Base-by-base conservation (phyloP, 2,113 vertebrate species). In the Hipposideros armiger region DNA sequence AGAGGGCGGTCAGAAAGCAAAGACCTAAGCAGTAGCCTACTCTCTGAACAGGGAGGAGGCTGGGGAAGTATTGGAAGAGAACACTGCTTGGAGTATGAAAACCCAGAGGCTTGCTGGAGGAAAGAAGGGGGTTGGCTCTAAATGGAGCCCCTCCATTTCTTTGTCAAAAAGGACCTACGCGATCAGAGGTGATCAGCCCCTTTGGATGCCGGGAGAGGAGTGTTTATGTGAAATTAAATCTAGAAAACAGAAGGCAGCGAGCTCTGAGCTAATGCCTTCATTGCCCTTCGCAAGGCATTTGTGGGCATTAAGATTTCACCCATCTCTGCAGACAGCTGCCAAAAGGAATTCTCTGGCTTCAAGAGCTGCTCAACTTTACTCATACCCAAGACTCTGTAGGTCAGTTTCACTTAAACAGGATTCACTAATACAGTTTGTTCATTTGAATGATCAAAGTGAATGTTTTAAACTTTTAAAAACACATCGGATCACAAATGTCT, bases 301-400 rank as follows among this genome's bases (percentile, higher is more conserved):
- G 11, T 69, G 40, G 72, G 81, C 56, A 91, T 87, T 77, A 89
- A 88, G 26, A 56, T 78, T 45, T 74, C 90, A 72, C 80, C 64
- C 56, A 64, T 86, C 93, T 86, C 74, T 60, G 54, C 20, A 94
- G 90, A 95, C 54, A 87, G 91, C 73, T 87, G 93, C 91, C 95
- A 84, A 62, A 73, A 94, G 78, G 88, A 76, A 91, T 94, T 13
- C n/a, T 1, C 40, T 16, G 1, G 50, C 45, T 42, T 36, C 24
- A 47, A 28, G 81, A 87, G 74, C 14, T 5, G 15, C 54, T 74
- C n/a, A 20, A 0, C 45, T n/a, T 50, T 30, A 11, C 58, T 60
- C 92, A 54, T 30, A 11, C 19, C 24, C 42, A 60, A 77, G 58
- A 42, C 10, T 1, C 26, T 2, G 26, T 10, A 36, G 32, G 26